These are phyloP conservation scores for Microcebus murinus DNA, from an alignment of 2,113 vertebrate species.

Conservation along the genomic window DNA sequence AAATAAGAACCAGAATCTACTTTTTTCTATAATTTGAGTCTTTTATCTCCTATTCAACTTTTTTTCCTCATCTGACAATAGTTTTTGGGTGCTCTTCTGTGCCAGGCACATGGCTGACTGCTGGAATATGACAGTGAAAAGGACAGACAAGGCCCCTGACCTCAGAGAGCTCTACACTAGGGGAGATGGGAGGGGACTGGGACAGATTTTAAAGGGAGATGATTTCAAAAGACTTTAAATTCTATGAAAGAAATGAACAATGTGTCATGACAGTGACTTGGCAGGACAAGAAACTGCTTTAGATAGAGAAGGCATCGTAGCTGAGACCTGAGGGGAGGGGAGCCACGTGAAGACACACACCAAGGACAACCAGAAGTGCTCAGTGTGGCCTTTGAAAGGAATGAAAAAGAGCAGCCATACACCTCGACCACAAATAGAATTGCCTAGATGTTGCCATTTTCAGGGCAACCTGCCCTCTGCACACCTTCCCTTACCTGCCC, in stretches of 20 bases:
- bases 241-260: not conserved
- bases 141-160: not conserved
- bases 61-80: not conserved
- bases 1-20: not conserved
- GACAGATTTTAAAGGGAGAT: not conserved
- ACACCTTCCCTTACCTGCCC: not conserved
- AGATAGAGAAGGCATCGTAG: not conserved
- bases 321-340: not conserved
- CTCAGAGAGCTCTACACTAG: not conserved
- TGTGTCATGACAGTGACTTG: not conserved
- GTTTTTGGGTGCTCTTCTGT: not conserved
- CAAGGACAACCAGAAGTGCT: not conserved
- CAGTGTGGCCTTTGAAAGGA: not conserved
- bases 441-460: not conserved
- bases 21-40: not conserved
- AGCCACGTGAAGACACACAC: not conserved
- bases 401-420: not conserved
- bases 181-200: rapidly evolving
- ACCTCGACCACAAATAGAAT: not conserved
- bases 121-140: not conserved
- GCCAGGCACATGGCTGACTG: not conserved
- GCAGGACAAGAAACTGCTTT: not conserved
- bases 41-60: not conserved
- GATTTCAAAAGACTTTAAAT: not conserved
- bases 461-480: not conserved